Percentiles rank a stretch among this genome's conserved stretches.
These are phyloP conservation scores for Stichopus chloronotus DNA, from an alignment of 35 echinoderm and acorn worm genomes.

Conservation along the genomic window DNA sequence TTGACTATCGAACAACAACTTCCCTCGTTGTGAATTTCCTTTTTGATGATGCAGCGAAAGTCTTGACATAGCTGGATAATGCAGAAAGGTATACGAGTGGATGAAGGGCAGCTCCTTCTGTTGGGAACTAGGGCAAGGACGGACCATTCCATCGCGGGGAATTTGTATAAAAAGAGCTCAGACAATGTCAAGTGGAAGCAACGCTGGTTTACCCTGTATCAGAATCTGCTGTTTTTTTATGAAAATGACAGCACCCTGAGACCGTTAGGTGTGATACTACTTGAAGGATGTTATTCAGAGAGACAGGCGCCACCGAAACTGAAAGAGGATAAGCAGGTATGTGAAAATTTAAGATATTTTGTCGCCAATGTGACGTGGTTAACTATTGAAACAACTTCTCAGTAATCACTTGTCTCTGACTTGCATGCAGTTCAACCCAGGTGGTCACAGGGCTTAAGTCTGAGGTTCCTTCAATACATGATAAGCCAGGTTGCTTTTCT, in stretches of 20 bases:
- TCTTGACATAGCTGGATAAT: constrained; percentile 57
- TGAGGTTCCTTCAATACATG: too few species aligned
- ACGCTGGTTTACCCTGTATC: constrained; percentile 92
- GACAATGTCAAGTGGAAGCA: constrained; percentile 96
- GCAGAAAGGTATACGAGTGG: constrained; percentile 93
- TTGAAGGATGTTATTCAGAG: constrained; percentile 93
- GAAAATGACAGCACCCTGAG: constrained; percentile 73
- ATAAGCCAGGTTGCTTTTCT: too few species aligned
- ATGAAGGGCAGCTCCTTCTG: constrained; percentile 79
- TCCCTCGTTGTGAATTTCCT: background rate
- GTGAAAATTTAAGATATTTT: background rate
- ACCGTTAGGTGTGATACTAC: constrained; percentile 73
- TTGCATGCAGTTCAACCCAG: too few species aligned
- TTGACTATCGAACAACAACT: background rate
- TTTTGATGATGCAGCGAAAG: background rate
- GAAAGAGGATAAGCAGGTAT: constrained; percentile 89
- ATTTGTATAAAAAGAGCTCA: constrained; percentile 96
- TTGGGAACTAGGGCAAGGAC: constrained; percentile 80
- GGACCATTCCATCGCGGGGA: constrained; percentile 82
- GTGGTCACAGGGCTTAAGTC: too few species aligned
- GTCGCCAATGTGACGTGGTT: too few species aligned
- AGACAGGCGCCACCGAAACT: constrained; percentile 65
- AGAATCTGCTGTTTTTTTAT: constrained; percentile 97
- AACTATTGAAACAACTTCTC: too few species aligned
- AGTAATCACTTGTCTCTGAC: too few species aligned